Evolutionary conservation across 2,888 invertebrate species (phyloP), one percentile per base, ranked within the genome.

Genomic region (Fissipunctia ypsillon): DNA sequence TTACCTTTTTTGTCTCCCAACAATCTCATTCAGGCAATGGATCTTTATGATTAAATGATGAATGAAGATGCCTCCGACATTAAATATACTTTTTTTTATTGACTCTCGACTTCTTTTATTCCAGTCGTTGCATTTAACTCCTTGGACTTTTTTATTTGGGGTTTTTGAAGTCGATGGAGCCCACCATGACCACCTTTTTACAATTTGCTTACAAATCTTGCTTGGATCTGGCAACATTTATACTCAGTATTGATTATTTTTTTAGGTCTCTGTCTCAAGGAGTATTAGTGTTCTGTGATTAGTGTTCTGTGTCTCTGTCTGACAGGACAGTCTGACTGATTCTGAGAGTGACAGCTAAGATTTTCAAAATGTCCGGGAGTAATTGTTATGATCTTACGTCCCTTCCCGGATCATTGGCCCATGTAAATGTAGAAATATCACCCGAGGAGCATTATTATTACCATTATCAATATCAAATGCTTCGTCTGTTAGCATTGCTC

Each of bases 381-480:
- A 56, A 78, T 61, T 56, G 71, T 70, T 78, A 43, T 61, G 78
- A 56, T 78, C 71, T 78, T 16, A 52, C 43, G 31, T 22, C 50
- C 0, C 50, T 80, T 52, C 78, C 66, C 41, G 35, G 76, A 38
- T 56, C 80, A n/a, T 65, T 77, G 59, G 65, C 80, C 14, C 12
- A 31, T 61, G 48, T 43, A 19, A 65, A 31, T 38, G 65, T 43
- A 14, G 16, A 28, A 73, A 52, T 73, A 59, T 41, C 73, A 28
- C 80, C 19, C 5, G 41, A 57, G 25, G 68, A 76, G 48, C 77
- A 68, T 73, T 64, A 60, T 60, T 76, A 60, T 69, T 59, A 78
- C 38, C 68, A 69, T 60, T 79, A 80, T 59, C 73, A 80, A 31
- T 73, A 64, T 35, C 73, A 73, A 52, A 73, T 77, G 76, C 80